A percentile compares a stretch with the other conserved stretches of the same genome.
Evolutionary conservation across 2,797 vertebrate genomes (phyloP).

Genomic region (Sitta carolinensis): DNA sequence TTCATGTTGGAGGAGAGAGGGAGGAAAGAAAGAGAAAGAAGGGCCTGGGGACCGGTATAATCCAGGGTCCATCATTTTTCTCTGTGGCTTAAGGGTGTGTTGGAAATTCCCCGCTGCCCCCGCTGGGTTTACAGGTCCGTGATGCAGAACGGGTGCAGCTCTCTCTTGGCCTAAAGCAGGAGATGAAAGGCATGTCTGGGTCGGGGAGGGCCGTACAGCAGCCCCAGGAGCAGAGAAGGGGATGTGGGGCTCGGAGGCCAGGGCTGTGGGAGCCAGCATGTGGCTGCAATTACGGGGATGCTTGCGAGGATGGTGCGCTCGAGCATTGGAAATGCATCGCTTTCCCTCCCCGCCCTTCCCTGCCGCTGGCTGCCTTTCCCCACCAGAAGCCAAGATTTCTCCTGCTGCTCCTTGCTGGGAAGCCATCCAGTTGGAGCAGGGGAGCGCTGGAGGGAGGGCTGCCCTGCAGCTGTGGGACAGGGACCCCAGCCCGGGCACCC

Average conservation of each 20-base stretch:
- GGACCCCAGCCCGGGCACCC: background rate
- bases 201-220: background rate
- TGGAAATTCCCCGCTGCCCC: background rate
- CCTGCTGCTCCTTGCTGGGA: constrained; percentile 55
- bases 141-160: constrained; percentile 32
- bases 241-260: background rate
- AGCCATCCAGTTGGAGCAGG: background rate
- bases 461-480: background rate
- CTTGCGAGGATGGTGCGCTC: background rate
- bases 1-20: background rate
- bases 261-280: constrained; percentile 20
- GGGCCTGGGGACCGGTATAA: background rate
- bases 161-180: background rate
- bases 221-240: background rate
- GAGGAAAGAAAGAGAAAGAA: background rate
- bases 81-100: background rate
- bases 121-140: background rate
- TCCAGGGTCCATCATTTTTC: background rate
- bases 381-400: constrained; percentile 46
- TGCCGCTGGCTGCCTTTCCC: background rate
- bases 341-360: constrained; percentile 15
- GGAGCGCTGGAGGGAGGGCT: background rate
- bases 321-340: background rate
- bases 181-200: background rate
- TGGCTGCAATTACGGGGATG: constrained; percentile 53